Evolutionary conservation across 2,888 invertebrate species (phyloP), one percentile per base, ranked within the genome.

Genomic region (Creontiades dilutus): DNA sequence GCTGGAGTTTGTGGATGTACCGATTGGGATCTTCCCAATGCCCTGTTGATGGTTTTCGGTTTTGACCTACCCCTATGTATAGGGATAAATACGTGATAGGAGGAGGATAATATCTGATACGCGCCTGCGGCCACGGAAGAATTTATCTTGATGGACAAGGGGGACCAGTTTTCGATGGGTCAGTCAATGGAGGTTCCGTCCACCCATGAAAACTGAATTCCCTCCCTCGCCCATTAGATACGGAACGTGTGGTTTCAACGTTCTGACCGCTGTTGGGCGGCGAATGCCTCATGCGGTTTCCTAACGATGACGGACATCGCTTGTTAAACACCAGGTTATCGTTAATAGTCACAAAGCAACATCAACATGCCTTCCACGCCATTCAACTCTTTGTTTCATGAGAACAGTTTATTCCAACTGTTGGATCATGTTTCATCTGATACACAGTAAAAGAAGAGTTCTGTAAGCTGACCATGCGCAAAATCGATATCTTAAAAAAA

Each of bases 1-100:
- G 52, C 37, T 48, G 81, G 46, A 75, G 89, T 19, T 47, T 27
- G 28, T 28, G 11, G n/a, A 48, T 46, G 27, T 1, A 16, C 82
- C 47, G 89, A 89, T 89, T 82, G 75, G 75, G 76, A 89, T 89
- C 89, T 89, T 78, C 78, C 78, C 88, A 80, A 88, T 88, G 88
- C 80, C 52, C 78, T 55, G 88, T 88, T 76, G 88, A 55, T 19
- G 28, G 86, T 68, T 86, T 68, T 84, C 12, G 75, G 68, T 57
- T 81, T 48, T 28, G 88, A 88, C 88, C 78, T 88, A 78, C 61
- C 89, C 84, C 84, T 47, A 57, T 89, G n/a, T 75, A 82, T 89
- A 3, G 75, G 89, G 52, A 68, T 89, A 89, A 57, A 28, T 86
- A 88, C 88, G 88, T 88, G 88, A 88, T 86, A 86, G 88, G 88